A percentile compares a stretch with the other conserved stretches of the same genome.
phyloP scores from a whole-genome alignment of 2,888 invertebrate species.

The Tryphoninae sp. region DNA sequence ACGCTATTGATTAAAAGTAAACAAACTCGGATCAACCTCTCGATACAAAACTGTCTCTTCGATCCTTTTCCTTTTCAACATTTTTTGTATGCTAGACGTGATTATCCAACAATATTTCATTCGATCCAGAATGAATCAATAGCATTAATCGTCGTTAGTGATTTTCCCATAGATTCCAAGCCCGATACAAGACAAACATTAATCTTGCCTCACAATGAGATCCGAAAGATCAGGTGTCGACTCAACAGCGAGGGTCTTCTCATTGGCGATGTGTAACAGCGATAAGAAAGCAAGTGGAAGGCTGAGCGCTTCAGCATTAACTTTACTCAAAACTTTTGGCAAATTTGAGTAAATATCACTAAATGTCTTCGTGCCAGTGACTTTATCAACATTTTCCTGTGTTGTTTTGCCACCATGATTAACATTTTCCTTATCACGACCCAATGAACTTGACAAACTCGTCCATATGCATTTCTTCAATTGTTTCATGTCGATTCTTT shows the following conservation, averaged over 20 bases:
- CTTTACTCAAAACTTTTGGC: conserved; percentile 83
- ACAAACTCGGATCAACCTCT: too few relatives aligned
- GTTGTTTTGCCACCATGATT: conserved; percentile 66
- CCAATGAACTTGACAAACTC: conserved; percentile 81
- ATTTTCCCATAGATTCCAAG: not conserved
- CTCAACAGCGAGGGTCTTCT: conserved; percentile 84
- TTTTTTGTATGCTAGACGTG: not conserved
- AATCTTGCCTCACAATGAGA: conserved; percentile 65
- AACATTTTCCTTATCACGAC: conserved; percentile 77
- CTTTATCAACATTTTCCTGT: conserved; percentile 53
- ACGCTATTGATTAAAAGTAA: too few relatives aligned
- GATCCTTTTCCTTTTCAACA: too few relatives aligned
- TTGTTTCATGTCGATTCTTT: conserved; percentile 93
- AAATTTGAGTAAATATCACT: conserved; percentile 84
- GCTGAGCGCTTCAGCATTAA: conserved; percentile 88
- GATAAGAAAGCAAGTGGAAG: conserved; percentile 91
- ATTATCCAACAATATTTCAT: not conserved
- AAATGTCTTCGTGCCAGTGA: conserved; percentile 77
- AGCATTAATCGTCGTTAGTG: not conserved
- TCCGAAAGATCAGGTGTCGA: conserved; percentile 69
- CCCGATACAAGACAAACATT: not conserved
- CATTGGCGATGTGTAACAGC: conserved; percentile 92
- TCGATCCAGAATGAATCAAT: not conserved
- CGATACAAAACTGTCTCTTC: too few relatives aligned
- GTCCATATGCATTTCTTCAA: conserved; percentile 90